Conservation (phyloP, 2,888 invertebrate genomes). For the Mimumesa dahlbomi region DNA sequence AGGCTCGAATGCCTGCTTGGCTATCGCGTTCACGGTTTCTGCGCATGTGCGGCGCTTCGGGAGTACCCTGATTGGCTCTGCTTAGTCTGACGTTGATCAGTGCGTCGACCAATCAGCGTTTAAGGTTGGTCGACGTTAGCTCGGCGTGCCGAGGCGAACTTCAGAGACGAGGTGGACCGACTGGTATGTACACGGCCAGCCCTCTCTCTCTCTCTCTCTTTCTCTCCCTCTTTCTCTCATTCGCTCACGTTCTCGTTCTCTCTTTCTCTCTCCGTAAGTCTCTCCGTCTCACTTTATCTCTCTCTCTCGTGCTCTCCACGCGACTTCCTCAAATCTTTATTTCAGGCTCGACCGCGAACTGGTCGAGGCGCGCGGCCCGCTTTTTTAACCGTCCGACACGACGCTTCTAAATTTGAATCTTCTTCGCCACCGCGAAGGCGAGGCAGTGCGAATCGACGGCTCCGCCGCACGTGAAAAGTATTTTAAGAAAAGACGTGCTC, state of each 20-base stretch:
- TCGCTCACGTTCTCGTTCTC: slow-evolving; percentile 25
- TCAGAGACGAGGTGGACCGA: slow-evolving; percentile 68
- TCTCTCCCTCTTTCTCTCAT: slow-evolving; percentile 14
- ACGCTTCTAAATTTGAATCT: slow-evolving; percentile 71
- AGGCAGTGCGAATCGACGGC: slow-evolving; percentile 54
- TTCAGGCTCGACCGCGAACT: slow-evolving; percentile 71
- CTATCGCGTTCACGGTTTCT: slow-evolving; percentile 10
- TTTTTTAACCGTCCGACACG: slow-evolving; percentile 66
- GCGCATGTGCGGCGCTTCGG: slow-evolving; percentile 36
- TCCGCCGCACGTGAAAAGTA: slow-evolving; percentile 63
- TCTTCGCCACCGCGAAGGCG: too few species aligned
- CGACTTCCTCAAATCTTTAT: slow-evolving; percentile 72
- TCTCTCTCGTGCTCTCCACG: slow-evolving; percentile 54
- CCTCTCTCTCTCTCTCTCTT: slow-evolving; percentile 34
- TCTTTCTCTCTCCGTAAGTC: slow-evolving; percentile 6
- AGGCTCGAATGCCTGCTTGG: slow-evolving; percentile 38
- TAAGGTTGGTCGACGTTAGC: slow-evolving; percentile 58
- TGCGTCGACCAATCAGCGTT: slow-evolving; percentile 72
- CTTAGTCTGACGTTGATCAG: slow-evolving; percentile 71
- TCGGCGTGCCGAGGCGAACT: slow-evolving; percentile 58
- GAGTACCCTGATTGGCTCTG: slow-evolving; percentile 57
- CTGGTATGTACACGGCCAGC: slow-evolving; percentile 57
- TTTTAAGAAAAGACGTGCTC: slow-evolving; percentile 70
- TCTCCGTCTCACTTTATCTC: slow-evolving; percentile 29
- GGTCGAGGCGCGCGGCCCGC: slow-evolving; percentile 68